These are phyloP conservation scores for Catamblyrhynchus diadema DNA, from an alignment of 2,797 vertebrate species.

Conservation along the genomic window DNA sequence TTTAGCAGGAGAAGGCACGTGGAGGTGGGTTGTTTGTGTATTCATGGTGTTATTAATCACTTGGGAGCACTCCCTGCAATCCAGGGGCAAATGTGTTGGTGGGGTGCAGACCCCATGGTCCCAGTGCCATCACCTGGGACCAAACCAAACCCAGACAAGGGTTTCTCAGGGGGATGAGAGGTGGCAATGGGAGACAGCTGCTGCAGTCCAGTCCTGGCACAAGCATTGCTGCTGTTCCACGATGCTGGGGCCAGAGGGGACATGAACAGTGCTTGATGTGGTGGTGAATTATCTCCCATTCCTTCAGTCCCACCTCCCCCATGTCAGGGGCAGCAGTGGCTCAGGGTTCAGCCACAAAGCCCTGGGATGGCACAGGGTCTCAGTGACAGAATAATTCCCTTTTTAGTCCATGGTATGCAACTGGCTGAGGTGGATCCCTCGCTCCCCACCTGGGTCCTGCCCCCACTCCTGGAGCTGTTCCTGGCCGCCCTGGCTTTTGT, in stretches of 20 bases:
- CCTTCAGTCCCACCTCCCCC: not conserved
- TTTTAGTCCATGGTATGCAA: conserved; percentile 5
- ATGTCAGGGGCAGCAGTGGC: rapidly evolving
- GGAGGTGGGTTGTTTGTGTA: not conserved
- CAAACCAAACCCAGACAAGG: not conserved
- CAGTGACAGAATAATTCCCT: not conserved
- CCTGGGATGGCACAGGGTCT: rapidly evolving
- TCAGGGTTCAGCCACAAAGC: not conserved
- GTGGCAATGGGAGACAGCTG: not conserved
- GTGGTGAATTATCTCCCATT: not conserved
- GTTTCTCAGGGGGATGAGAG: not conserved
- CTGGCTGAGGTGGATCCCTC: not conserved
- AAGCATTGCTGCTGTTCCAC: rapidly evolving
- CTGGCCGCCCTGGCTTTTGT: rapidly evolving
- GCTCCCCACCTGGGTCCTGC: rapidly evolving
- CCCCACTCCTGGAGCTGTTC: not conserved
- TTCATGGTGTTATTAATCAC: not conserved
- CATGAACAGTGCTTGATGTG: rapidly evolving
- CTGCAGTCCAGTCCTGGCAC: not conserved
- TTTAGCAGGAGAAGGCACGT: not conserved
- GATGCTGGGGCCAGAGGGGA: not conserved
- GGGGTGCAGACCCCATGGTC: not conserved
- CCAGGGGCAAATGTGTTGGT: rapidly evolving
- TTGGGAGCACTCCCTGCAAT: rapidly evolving
- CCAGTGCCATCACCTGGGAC: rapidly evolving